Conservation (phyloP, 2,113 vertebrate species). For the Galeopterus variegatus region DNA sequence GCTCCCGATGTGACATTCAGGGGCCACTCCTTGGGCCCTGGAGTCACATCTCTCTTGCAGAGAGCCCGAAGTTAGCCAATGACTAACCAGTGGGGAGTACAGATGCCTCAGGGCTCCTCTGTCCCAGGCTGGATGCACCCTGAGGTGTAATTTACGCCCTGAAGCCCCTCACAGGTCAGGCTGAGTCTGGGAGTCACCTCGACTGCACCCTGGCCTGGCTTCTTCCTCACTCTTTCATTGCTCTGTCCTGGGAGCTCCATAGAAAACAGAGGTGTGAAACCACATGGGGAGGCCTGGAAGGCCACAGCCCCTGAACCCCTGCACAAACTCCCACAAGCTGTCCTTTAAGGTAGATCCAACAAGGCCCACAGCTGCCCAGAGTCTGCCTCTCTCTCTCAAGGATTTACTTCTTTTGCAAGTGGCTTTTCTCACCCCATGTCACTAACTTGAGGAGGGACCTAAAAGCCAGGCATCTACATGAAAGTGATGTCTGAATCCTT, state of each 20-base stretch:
- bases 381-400: background rate
- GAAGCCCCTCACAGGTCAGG: background rate
- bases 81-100: background rate
- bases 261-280: background rate
- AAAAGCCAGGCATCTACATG: background rate
- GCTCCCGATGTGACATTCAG: background rate
- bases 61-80: background rate
- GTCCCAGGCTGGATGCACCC: background rate
- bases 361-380: background rate
- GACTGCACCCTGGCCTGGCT: background rate
- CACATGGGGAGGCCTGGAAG: too few species aligned
- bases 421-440: background rate
- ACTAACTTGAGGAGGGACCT: background rate
- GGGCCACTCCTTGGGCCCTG: background rate
- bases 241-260: background rate
- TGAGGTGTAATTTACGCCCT: background rate
- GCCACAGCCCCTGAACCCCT: background rate
- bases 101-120: fast-evolving
- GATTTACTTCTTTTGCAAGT: background rate
- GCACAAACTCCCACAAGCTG: too few species aligned
- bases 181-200: background rate
- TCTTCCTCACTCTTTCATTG: background rate
- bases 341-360: too few species aligned
- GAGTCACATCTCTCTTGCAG: background rate
- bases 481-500: background rate